Evolutionary conservation across 2,113 vertebrate species (phyloP), one percentile per base, ranked within the genome.

Genomic region (Salvelinus alpinus): DNA sequence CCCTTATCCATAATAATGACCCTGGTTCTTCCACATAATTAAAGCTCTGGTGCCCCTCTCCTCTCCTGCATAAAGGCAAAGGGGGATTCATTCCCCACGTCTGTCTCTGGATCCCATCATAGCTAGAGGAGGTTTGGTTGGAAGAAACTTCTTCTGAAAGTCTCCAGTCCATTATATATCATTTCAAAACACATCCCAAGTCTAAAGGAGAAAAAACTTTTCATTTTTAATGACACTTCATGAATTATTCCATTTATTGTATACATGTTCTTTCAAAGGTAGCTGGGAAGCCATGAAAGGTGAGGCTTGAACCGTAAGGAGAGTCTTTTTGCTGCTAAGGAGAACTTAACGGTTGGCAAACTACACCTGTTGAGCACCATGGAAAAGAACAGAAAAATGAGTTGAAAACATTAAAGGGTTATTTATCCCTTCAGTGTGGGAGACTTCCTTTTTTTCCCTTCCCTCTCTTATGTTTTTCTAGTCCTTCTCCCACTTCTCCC

Each of bases 161-260:
- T 96, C 95, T 94, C 94, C 88, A 94, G 95, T 96, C 97, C 95
- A 96, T 98, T 97, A 98, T 97, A 95, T 97, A 96, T 95, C 95
- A 96, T 95, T 96, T 96, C 95, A 92, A 93, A 93, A 96, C 86
- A 95, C 96, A 96, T 97, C 94, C 95, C 95, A 97, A 96, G 95
- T 96, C 95, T 93, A 95, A 86, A 14, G 90, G 95, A 96, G 95
- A 96, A 96, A 95, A 98, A 97, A 96, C 94, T 96, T 90, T 97
- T 96, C 96, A 97, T 98, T 96, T 98, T 99, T 98, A 97, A 98
- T 97, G 96, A 95, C 95, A 94, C 83, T 94, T 96, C 96, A 99
- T 99, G 94, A 99, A 99, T 98, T 95, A 99, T 99, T 99, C 96
- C 89, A 96, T 98, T 99, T 98, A 97, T 96, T 97, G 96, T 98